Evolutionary conservation across 2,888 invertebrate genomes (phyloP).

Genomic region (Mesopsocus fuscifrons): DNA sequence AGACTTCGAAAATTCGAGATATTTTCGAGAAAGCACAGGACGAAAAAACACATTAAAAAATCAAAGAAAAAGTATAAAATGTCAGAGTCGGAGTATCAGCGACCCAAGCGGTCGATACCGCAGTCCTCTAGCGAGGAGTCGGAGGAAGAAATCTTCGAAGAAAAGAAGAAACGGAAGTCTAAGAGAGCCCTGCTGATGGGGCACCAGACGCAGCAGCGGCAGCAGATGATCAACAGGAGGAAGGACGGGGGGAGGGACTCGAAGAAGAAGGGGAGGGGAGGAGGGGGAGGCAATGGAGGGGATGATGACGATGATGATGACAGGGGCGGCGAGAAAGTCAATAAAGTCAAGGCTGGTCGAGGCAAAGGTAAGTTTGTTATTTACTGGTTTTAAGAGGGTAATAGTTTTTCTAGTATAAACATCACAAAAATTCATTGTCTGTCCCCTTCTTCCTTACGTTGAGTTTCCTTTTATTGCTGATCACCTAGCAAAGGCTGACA

Average conservation of each 20-base stretch:
- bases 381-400: too few relatives aligned
- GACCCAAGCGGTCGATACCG: neutral
- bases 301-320: conserved; percentile 20
- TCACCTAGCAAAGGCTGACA: too few relatives aligned
- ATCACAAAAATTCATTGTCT: too few relatives aligned
- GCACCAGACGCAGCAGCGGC: conserved; percentile 20
- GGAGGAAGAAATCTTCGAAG: neutral
- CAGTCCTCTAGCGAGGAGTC: neutral
- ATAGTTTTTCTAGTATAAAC: too few relatives aligned
- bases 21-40: neutral
- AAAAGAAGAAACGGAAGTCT: conserved; percentile 14
- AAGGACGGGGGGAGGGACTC: conserved; percentile 15
- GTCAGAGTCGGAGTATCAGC: neutral
- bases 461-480: too few relatives aligned
- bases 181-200: conserved; percentile 21
- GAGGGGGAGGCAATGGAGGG: conserved; percentile 19
- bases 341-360: conserved; percentile 28
- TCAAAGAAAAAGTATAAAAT: neutral
- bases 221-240: conserved; percentile 17
- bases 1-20: neutral
- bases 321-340: conserved; percentile 25
- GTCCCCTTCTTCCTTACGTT: too few relatives aligned
- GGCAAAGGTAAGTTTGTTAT: conserved; percentile 12
- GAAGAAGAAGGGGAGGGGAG: conserved; percentile 15
- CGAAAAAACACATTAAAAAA: neutral